Evolutionary conservation across 1,140 invertebrate species (phyloP).

Genomic region (Brachionus sp.): DNA sequence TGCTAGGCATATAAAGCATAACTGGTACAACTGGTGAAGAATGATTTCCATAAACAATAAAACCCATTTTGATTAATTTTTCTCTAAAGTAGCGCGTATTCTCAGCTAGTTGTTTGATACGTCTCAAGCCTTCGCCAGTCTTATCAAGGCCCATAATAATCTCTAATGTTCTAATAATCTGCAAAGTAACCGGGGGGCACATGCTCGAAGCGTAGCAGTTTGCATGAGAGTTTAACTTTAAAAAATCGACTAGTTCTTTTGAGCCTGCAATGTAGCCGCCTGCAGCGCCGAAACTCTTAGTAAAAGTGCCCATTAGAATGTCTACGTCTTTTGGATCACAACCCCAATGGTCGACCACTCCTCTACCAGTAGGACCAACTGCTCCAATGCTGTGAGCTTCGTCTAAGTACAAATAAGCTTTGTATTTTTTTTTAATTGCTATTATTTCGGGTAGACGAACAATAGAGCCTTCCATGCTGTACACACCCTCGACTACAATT

Average conservation of each 20-base stretch:
- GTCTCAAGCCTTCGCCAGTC: conserved; percentile 47
- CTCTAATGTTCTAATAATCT: conserved; percentile 81
- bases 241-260: conserved; percentile 75
- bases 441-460: conserved; percentile 82
- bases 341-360: conserved; percentile 79
- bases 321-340: conserved; percentile 83
- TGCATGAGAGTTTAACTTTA: conserved; percentile 78
- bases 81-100: conserved; percentile 84
- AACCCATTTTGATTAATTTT: conserved; percentile 80
- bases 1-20: conserved; percentile 86
- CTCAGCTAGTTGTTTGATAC: conserved; percentile 72
- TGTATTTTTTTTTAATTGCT: conserved; percentile 86
- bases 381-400: conserved; percentile 96
- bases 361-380: conserved; percentile 78
- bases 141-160: conserved; percentile 76
- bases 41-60: conserved; percentile 88
- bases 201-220: conserved; percentile 82
- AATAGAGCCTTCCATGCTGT: conserved; percentile 97
- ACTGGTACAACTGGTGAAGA: conserved; percentile 95
- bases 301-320: conserved; percentile 93
- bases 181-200: conserved; percentile 81
- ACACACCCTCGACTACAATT: conserved; percentile 90
- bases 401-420: conserved; percentile 84
- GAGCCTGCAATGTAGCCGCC: conserved; percentile 96
- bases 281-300: conserved; percentile 89